These are phyloP conservation scores for Anser brachyrhynchus DNA, from an alignment of 2,113 vertebrate genomes.

Conservation along the genomic window DNA sequence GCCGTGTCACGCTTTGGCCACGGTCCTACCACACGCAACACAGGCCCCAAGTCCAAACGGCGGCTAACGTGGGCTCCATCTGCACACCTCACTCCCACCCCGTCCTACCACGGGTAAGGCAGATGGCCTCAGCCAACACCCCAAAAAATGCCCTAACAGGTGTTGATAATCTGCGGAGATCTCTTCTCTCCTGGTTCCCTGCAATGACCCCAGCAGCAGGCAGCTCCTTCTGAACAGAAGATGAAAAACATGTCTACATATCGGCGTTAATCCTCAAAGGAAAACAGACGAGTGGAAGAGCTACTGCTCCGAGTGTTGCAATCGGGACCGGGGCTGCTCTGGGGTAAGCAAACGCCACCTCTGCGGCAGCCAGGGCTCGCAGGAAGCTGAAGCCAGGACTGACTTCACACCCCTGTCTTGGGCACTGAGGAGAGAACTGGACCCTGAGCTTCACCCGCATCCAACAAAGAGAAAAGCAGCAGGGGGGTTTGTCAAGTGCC, in stretches of 20 bases:
- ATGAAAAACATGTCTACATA: not conserved
- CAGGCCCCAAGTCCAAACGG: not conserved
- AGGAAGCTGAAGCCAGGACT: not conserved
- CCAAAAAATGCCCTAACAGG: not conserved
- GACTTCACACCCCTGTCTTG: not conserved
- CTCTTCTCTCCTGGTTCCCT: not conserved
- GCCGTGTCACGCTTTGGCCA: rapidly evolving
- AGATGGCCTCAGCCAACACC: not conserved
- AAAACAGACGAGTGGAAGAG: not conserved
- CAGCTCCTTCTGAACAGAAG: not conserved
- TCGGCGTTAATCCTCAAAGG: not conserved
- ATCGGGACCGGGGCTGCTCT: not conserved
- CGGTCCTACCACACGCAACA: not conserved
- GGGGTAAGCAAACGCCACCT: not conserved
- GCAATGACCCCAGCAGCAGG: not conserved
- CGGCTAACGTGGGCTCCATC: not conserved
- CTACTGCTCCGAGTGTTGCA: not conserved
- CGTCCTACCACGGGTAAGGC: not conserved
- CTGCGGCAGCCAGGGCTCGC: not conserved
- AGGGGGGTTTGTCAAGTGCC: not conserved
- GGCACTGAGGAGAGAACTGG: not conserved
- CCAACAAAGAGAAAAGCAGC: not conserved
- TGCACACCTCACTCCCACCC: not conserved
- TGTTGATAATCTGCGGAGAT: not conserved
- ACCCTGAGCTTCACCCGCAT: not conserved